phyloP scores from a whole-genome alignment of 2,113 vertebrate species.

The Castor canadensis region DNA sequence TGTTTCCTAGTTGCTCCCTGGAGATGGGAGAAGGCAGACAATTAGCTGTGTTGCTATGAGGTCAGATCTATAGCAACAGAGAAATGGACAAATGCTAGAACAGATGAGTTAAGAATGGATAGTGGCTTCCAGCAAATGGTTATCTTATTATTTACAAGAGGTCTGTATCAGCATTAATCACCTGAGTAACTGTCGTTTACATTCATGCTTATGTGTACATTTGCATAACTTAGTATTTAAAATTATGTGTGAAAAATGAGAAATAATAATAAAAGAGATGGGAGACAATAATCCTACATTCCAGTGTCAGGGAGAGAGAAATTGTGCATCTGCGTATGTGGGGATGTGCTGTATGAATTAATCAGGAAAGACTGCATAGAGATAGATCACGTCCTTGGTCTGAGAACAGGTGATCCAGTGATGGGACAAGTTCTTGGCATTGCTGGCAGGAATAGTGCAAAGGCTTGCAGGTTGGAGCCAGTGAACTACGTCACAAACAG shows the following conservation, averaged over 20 bases:
- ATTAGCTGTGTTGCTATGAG: neutral
- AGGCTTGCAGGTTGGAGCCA: neutral
- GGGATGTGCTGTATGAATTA: neutral
- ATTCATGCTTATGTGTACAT: neutral
- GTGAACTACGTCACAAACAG: neutral
- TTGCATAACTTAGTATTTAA: neutral
- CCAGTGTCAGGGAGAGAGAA: neutral
- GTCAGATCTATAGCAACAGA: neutral
- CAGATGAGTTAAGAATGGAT: neutral
- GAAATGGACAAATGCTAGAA: neutral
- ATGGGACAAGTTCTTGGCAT: neutral
- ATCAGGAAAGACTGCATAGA: neutral
- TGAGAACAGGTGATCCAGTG: neutral
- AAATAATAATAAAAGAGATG: neutral
- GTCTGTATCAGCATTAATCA: neutral
- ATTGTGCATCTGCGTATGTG: neutral
- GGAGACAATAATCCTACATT: neutral
- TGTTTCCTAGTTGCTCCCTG: neutral
- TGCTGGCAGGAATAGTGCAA: neutral
- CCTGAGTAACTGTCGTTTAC: neutral
- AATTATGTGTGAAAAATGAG: neutral
- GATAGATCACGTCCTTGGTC: neutral
- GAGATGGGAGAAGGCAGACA: neutral
- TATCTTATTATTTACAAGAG: constrained; percentile 34
- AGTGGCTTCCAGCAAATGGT: neutral